Base-by-base conservation (phyloP, 2,797 vertebrate genomes). In the Heterohyrax brucei region DNA sequence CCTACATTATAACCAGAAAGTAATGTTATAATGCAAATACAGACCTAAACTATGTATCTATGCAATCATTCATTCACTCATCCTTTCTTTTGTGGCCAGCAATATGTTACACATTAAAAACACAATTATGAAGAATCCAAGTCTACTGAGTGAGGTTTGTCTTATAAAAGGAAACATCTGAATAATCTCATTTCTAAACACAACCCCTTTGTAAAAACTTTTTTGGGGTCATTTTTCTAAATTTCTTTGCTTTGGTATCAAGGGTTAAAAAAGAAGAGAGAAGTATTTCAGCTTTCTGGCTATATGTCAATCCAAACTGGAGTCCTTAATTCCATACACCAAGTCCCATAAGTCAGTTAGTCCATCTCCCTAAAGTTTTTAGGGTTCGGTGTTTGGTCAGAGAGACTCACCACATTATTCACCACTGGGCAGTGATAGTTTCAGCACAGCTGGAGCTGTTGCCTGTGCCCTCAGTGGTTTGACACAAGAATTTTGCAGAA, bases 21-120 rank as follows among this genome's bases (percentile, higher is more conserved):
- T 62, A 81, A 68, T 33, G 88, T 9, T 26, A 10, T 7, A 21
- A 59, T 53, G n/a, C n/a, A 16, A 3, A 61, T 89, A 82, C 70
- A 59, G 79, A 91, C 33, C 59, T 0, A 79, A 39, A 7, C 30
- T 7, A 68, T 28, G 59, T 39, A 76, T 21, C 73, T 46, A 6
- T 76, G 87, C 53, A 76, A 22, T 79, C n/a, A 30, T 77, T 84
- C 86, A 73, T 48, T 93, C 76, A 75, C 50, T 92, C 73, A 61
- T 62, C 91, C 33, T 79, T 73, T 93, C 5, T 81, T 61, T 59
- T n/a, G 30, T 83, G 48, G 39, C 39, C 70, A n/a, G 53, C 22
- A 87, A 33, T 77, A 87, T 10, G 26, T 50, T 10, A n/a, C 9
- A 30, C 26, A 93, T 94, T 96, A 97, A 90, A 96, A 96, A 88